A percentile compares a stretch with the other conserved stretches of the same genome.
phyloP scores from a whole-genome alignment of 2,888 invertebrate genomes.

The Protonemura montana region DNA sequence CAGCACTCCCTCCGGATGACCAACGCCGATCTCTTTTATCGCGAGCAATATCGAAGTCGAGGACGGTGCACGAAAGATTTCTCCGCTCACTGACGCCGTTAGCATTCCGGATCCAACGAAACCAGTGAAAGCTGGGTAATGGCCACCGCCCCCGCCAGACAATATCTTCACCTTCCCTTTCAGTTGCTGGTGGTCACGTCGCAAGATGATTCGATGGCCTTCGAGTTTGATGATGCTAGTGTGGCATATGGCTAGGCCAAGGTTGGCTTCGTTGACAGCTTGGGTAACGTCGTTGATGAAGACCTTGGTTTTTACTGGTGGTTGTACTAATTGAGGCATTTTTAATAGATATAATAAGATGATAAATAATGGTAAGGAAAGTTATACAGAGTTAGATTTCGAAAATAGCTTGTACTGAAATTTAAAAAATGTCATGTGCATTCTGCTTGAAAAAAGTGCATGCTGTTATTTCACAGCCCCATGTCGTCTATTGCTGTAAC shows the following conservation, averaged over 20 bases:
- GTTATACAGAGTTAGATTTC: no score
- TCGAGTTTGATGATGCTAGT: constrained; percentile 43
- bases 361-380: no score
- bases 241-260: constrained; percentile 44
- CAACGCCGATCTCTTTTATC: constrained; percentile 41
- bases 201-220: constrained; percentile 48
- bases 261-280: constrained; percentile 45
- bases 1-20: constrained; percentile 64
- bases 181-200: constrained; percentile 49
- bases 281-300: constrained; percentile 32
- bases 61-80: constrained; percentile 48
- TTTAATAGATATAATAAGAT: no score
- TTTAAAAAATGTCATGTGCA: no score
- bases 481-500: no score
- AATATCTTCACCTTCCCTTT: constrained; percentile 54
- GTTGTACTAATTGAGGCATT: not conserved
- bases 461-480: no score
- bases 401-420: no score
- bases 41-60: constrained; percentile 41
- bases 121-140: constrained; percentile 62
- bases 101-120: constrained; percentile 64
- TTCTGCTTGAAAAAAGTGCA: no score
- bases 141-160: constrained; percentile 65
- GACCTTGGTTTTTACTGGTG: constrained; percentile 16
- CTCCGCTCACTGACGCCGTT: constrained; percentile 63